Evolutionary conservation across 1,140 invertebrate genomes (phyloP).

Genomic region (Temnothorax longispinosus): DNA sequence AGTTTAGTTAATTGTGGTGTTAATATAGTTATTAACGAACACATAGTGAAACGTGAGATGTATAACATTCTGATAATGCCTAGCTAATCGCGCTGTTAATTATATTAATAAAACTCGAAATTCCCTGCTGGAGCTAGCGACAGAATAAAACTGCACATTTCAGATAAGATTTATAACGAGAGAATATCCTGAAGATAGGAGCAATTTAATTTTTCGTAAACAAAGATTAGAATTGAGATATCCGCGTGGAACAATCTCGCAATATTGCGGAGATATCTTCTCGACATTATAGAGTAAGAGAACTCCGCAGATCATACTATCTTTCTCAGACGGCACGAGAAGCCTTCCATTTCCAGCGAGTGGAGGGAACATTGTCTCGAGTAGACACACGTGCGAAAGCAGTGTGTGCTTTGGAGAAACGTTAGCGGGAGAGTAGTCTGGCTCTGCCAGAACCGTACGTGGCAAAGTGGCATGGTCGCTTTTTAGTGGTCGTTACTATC

Average conservation of each 20-base stretch:
- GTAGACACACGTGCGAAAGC: constrained; percentile 56
- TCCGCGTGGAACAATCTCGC: background rate
- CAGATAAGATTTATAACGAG: background rate
- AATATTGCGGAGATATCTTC: background rate
- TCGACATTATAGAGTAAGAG: background rate
- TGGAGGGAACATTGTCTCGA: constrained; percentile 55
- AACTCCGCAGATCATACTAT: constrained; percentile 15
- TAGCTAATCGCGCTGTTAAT: background rate
- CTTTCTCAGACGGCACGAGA: constrained; percentile 43
- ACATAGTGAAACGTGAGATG: too few species aligned
- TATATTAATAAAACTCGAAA: background rate
- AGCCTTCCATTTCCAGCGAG: constrained; percentile 50
- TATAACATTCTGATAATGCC: background rate
- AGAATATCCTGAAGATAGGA: background rate
- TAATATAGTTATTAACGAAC: background rate
- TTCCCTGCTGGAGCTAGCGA: background rate
- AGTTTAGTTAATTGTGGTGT: background rate
- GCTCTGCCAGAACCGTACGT: constrained; percentile 49
- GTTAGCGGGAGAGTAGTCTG: constrained; percentile 29
- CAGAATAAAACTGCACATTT: background rate
- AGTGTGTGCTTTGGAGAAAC: constrained; percentile 54
- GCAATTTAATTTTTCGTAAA: constrained; percentile 39
- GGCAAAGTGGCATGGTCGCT: constrained; percentile 56
- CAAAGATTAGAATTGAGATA: constrained; percentile 15
- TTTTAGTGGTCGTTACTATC: constrained; percentile 66